Evolutionary conservation across 1,140 invertebrate species (phyloP), one percentile per base, ranked within the genome.

Genomic region (Drosophila sulfurigaster): DNA sequence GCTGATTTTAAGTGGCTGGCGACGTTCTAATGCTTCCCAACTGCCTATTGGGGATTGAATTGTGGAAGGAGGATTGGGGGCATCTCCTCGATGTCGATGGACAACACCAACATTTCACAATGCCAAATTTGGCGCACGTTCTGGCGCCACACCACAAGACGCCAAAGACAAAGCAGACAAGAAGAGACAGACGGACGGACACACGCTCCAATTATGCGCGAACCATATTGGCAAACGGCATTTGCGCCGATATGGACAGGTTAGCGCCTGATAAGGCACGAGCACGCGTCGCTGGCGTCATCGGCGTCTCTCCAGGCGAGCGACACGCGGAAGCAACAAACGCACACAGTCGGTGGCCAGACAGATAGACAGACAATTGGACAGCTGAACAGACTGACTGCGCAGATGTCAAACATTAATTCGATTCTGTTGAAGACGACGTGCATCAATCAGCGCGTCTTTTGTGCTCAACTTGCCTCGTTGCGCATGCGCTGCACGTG

Each of bases 61-160:
- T 25, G 49, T 13, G 52, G 59, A 65, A 77, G 65, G 77, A 66
- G 81, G 59, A 77, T 63, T 5, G 54, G 54, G 64, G 57, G 64
- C 72, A 11, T 4, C 7, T 13, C 41, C 64, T 64, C 49, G 20
- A 25, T 25, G 20, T 70, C 62, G 71, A 70, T 73, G 76, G 79
- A 68, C 73, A 67, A 35, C 64, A 74, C 52, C 71, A 76, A 67
- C 83, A 88, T 88, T 80, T 83, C 70, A 71, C 82, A 89, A 83
- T 88, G 80, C 80, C 83, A 88, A 88, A 88, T 88, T 88, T 88
- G 83, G 83, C 69, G 78, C 85, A 89, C 73, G 85, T 79, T 82
- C 69, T 88, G 83, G 83, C 83, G 83, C 83, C 83, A 89, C 82
- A 87, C 83, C 85, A 89, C 62, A 46, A 69, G 57, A 25, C 65